Percentiles rank a stretch among this genome's conserved stretches.
phyloP scores from a whole-genome alignment of 2,113 vertebrate species.

The Echinops telfairi region DNA sequence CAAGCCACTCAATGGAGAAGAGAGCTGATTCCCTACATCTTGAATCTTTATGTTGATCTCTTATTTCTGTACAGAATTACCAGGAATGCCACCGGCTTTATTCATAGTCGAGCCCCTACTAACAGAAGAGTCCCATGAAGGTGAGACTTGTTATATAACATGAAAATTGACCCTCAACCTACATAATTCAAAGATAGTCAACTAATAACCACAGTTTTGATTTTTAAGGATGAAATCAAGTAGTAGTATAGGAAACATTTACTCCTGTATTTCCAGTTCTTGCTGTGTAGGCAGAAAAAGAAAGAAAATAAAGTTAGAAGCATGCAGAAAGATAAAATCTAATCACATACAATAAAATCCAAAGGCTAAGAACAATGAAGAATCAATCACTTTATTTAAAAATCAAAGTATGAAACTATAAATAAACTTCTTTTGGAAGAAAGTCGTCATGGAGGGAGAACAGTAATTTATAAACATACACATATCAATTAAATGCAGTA shows the following conservation, averaged over 20 bases:
- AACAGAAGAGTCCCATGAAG: conserved; percentile 19
- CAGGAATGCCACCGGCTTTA: conserved; percentile 39
- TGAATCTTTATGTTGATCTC: neutral
- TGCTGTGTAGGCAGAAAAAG: conserved; percentile 92
- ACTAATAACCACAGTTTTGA: conserved; percentile 72
- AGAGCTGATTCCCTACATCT: neutral
- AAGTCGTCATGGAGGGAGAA: conserved; percentile 14
- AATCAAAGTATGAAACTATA: conserved; percentile 57
- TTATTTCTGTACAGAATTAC: conserved; percentile 7
- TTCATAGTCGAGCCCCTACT: conserved; percentile 17
- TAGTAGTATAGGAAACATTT: conserved; percentile 84
- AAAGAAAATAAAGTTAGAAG: conserved; percentile 87
- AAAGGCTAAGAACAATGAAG: conserved; percentile 63
- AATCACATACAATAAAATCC: conserved; percentile 69
- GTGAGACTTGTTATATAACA: neutral
- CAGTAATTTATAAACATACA: neutral
- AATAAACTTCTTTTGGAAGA: conserved; percentile 3
- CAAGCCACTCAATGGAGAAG: neutral
- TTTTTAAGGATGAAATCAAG: conserved; percentile 76
- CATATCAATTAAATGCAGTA: neutral
- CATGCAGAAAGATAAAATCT: conserved; percentile 54
- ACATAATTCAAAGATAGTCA: conserved; percentile 74
- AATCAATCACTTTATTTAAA: conserved; percentile 65
- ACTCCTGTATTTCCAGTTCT: conserved; percentile 91
- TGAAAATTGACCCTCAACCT: conserved; percentile 66